These are phyloP conservation scores for Bombus terrestris DNA, from an alignment of 1,140 invertebrate species.

Conservation along the genomic window DNA sequence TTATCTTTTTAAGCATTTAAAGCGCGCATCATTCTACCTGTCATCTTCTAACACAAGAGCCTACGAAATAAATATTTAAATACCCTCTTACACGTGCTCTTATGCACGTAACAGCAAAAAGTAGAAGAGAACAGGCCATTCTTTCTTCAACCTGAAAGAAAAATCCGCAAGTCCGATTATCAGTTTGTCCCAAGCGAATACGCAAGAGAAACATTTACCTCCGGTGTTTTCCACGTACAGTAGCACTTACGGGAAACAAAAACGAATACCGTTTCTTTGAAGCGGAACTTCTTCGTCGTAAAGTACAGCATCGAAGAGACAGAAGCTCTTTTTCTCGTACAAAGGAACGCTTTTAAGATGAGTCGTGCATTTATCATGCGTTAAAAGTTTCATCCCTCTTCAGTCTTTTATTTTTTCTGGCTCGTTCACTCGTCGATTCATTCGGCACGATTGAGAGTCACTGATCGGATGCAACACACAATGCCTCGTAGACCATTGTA, in stretches of 20 bases:
- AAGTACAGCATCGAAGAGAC: background rate
- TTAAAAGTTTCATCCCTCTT: background rate
- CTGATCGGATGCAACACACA: slow-evolving; percentile 49
- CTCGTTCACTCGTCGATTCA: background rate
- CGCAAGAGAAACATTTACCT: slow-evolving; percentile 14
- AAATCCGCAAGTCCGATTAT: background rate
- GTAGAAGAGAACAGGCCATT: too few relatives aligned
- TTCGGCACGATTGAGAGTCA: slow-evolving; percentile 37
- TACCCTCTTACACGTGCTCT: background rate
- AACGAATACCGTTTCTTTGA: background rate
- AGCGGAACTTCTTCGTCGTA: background rate
- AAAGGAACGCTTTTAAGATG: slow-evolving; percentile 19
- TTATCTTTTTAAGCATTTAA: background rate
- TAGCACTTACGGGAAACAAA: slow-evolving; percentile 5
- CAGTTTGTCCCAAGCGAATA: background rate
- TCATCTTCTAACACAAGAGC: background rate
- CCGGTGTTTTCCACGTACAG: background rate
- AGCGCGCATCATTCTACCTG: background rate
- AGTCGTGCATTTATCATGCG: slow-evolving; percentile 25
- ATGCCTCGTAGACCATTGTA: slow-evolving; percentile 38
- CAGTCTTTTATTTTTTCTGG: too few relatives aligned
- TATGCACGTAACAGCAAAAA: background rate
- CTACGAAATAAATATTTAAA: background rate
- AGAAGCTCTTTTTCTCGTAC: background rate
- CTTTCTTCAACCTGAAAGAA: background rate